Base-by-base conservation (phyloP, 37 sponge, comb jelly and placozoan genomes). In the Mnemiopsis leidyi region DNA sequence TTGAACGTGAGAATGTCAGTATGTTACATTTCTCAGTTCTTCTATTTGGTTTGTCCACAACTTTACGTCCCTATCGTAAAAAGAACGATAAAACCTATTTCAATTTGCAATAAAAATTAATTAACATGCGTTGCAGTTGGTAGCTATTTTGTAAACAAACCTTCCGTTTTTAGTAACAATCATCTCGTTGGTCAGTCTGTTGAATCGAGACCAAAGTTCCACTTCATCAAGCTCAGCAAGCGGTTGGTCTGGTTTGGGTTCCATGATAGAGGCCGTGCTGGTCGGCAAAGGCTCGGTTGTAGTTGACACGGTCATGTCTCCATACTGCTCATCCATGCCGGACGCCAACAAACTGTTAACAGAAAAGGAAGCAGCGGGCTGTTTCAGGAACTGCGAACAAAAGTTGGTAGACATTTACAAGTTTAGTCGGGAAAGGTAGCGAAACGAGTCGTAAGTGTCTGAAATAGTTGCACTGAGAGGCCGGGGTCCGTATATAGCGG, bases 81-180 rank as follows among this genome's bases (percentile, higher is more conserved):
- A n/a, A n/a, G n/a, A n/a, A n/a, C n/a, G n/a, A n/a, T n/a, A n/a
- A n/a, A n/a, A n/a, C n/a, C n/a, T n/a, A n/a, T n/a, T n/a, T n/a
- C n/a, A n/a, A n/a, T n/a, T n/a, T n/a, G n/a, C n/a, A n/a, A n/a
- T n/a, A n/a, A n/a, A n/a, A n/a, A n/a, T n/a, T n/a, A n/a, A n/a
- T n/a, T n/a, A n/a, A n/a, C n/a, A n/a, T n/a, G n/a, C n/a, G n/a
- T n/a, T n/a, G n/a, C n/a, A n/a, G n/a, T n/a, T n/a, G n/a, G n/a
- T n/a, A n/a, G n/a, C 61, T 18, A 48, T 48, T 48, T 13, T 48
- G 9, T 5, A 13, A 13, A 77, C 79, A 16, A 77, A 77, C 79
- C 95, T 94, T 5, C 95, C 95, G 0, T 92, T 93, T 69, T 94
- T 95, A 13, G 94, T 95, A 39, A 95, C 94, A 23, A 95, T 95